These are phyloP conservation scores for Morpho achilles DNA, from an alignment of 2,888 invertebrate genomes.

Conservation along the genomic window DNA sequence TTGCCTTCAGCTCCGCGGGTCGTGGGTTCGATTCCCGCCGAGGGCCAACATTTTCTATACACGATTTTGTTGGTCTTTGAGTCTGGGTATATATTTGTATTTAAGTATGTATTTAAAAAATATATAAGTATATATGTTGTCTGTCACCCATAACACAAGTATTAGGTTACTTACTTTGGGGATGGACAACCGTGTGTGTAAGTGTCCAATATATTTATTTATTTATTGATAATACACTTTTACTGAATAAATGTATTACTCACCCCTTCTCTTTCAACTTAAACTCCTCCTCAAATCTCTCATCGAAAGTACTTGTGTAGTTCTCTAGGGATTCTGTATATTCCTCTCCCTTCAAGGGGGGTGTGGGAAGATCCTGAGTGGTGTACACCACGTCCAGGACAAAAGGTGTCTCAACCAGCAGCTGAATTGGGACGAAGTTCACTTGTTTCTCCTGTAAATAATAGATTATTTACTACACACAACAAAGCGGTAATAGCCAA, in stretches of 20 bases:
- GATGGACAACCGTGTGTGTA: too few species aligned
- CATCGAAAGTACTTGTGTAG: constrained; percentile 82
- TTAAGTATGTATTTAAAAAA: too few species aligned
- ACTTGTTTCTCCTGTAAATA: constrained; percentile 62
- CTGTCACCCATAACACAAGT: too few species aligned
- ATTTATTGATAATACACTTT: too few species aligned
- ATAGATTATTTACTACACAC: not conserved
- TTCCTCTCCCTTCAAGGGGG: constrained; percentile 76
- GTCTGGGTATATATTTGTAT: too few species aligned
- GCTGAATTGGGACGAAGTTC: constrained; percentile 88
- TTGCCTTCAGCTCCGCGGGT: too few species aligned
- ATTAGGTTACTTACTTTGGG: too few species aligned
- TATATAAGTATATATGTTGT: too few species aligned
- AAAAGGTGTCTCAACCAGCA: constrained; percentile 88
- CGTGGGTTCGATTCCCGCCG: too few species aligned
- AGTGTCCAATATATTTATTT: too few species aligned
- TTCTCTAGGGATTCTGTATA: constrained; percentile 83
- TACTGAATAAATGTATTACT: constrained; percentile 28
- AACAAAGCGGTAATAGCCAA: not conserved
- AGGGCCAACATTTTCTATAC: too few species aligned
- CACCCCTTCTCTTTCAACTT: constrained; percentile 85
- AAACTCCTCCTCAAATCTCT: constrained; percentile 90
- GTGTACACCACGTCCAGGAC: constrained; percentile 91
- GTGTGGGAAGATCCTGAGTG: constrained; percentile 82
- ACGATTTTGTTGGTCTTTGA: too few species aligned